These are phyloP conservation scores for Dascillus cervinus DNA, from an alignment of 2,888 invertebrate species.

Conservation along the genomic window DNA sequence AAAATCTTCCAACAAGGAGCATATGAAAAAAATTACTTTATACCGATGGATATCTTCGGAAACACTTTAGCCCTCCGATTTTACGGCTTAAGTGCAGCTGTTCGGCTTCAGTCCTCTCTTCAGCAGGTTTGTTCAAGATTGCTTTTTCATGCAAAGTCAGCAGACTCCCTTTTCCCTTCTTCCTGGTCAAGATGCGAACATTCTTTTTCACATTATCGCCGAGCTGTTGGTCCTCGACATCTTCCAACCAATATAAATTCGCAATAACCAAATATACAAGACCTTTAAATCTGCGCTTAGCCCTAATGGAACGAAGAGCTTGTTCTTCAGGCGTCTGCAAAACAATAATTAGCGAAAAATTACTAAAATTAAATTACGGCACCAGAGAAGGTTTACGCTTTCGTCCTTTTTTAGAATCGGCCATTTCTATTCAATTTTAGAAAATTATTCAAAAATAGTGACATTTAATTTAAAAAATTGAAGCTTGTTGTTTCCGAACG, in stretches of 20 bases:
- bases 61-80: conserved; percentile 56
- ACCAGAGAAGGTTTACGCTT: conserved; percentile 3
- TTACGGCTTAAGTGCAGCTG: conserved; percentile 50
- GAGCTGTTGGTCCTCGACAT: conserved; percentile 40
- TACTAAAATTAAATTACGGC: no score
- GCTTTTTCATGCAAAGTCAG: conserved; percentile 49
- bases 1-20: neutral
- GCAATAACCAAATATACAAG: conserved; percentile 49
- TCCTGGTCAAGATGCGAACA: conserved; percentile 4
- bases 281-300: conserved; percentile 48
- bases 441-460: no score
- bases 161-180: neutral
- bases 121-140: conserved; percentile 48
- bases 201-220: conserved; percentile 48
- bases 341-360: no score
- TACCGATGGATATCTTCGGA: conserved; percentile 53
- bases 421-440: no score
- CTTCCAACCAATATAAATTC: conserved; percentile 51
- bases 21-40: conserved; percentile 12
- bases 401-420: no score
- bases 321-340: conserved; percentile 5
- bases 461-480: no score
- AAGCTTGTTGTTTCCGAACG: no score
- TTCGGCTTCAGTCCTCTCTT: conserved; percentile 50
- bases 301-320: neutral